phyloP scores from a whole-genome alignment of 2,888 invertebrate genomes.

The Oscheius sp. region DNA sequence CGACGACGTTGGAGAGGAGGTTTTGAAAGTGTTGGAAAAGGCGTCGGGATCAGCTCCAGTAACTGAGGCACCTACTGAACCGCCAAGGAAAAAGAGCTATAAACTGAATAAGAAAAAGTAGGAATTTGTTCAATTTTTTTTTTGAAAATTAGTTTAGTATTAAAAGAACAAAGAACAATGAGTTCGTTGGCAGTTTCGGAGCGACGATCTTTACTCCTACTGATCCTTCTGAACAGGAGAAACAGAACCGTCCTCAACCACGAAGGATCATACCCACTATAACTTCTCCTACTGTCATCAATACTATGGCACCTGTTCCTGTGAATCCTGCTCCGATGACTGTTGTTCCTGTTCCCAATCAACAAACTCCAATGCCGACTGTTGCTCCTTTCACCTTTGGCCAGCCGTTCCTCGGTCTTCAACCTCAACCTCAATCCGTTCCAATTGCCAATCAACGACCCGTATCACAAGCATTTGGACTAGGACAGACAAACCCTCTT shows the following conservation, averaged over 20 bases:
- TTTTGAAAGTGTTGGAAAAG: slow-evolving; percentile 54
- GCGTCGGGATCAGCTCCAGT: slow-evolving; percentile 24
- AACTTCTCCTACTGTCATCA: not conserved
- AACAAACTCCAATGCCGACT: slow-evolving; percentile 34
- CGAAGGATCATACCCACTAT: slow-evolving; percentile 12
- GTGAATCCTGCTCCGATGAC: slow-evolving; percentile 24
- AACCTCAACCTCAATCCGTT: slow-evolving; percentile 33
- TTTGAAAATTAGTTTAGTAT: slow-evolving; percentile 25
- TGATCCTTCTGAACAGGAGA: slow-evolving; percentile 25
- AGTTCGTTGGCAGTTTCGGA: slow-evolving; percentile 49
- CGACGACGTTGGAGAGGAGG: slow-evolving; percentile 60
- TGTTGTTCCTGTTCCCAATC: slow-evolving; percentile 20
- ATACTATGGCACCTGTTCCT: slow-evolving; percentile 31
- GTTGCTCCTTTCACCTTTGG: slow-evolving; percentile 18
- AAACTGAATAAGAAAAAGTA: slow-evolving; percentile 19
- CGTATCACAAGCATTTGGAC: slow-evolving; percentile 2
- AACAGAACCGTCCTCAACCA: slow-evolving; percentile 5
- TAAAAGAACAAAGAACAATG: not conserved
- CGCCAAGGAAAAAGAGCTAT: not conserved
- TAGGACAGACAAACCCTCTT: no score
- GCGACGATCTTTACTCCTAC: slow-evolving; percentile 47
- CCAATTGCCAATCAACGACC: no score
- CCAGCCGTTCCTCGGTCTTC: slow-evolving; percentile 30
- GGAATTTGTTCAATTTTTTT: not conserved
- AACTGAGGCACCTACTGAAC: slow-evolving; percentile 28